Evolutionary conservation across 2,113 vertebrate genomes (phyloP), one percentile per base, ranked within the genome.

Genomic region (Lampris incognitus): DNA sequence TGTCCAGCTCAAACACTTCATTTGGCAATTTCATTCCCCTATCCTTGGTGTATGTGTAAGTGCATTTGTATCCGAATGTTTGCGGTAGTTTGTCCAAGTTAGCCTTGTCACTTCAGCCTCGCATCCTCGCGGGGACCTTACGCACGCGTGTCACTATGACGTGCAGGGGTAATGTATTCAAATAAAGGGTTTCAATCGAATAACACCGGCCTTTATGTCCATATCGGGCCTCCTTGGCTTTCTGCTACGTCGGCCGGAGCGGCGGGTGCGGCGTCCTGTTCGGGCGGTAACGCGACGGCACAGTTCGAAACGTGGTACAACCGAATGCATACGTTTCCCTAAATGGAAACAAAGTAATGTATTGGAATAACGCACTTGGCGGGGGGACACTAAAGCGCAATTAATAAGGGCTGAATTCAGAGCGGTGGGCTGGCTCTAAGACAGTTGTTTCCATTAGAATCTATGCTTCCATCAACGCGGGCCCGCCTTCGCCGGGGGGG

Each of bases 1-100:
- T 89, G 87, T 91, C 86, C 89, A 61, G 49, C 82, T 92, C 88
- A 83, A 92, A 92, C 89, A 89, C 83, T 88, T 92, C 86, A 92
- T 93, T 93, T 93, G 89, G 76, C 57, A 6, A 81, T 82, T 88
- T 85, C 86, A 79, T 83, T 82, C 79, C 55, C 65, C 74, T 66
- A 70, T 68, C 72, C 69, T 81, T 74, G 68, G 57, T 39, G 69
- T 66, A 63, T 54, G 69, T 73, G 68, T 81, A 70, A 78, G 79
- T 9, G 78, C 69, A 76, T 82, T 87, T 86, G 87, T 86, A 11
- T 82, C 72, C 69, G 88, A 82, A 83, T 86, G 84, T 88, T 91
- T 85, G 75, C 66, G 9, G 84, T 66, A 49, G 74, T 93, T 92
- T 92, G 87, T 92, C 86, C 88, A 70, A 81, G 80, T 92, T 92